These are phyloP conservation scores for Drosophila mimica DNA, from an alignment of 2,888 invertebrate species.

Conservation along the genomic window DNA sequence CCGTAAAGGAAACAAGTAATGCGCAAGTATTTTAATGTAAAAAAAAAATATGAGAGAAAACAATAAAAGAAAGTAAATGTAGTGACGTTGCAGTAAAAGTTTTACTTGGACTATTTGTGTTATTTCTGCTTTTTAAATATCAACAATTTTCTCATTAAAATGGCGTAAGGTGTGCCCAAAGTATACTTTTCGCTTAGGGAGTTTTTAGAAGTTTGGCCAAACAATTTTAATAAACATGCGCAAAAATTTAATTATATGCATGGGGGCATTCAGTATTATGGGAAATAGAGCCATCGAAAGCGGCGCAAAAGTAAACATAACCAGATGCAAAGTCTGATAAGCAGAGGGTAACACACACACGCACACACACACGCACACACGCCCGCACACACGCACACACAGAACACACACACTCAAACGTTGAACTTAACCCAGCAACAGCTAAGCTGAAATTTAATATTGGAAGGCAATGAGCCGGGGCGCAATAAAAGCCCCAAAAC, in stretches of 20 bases:
- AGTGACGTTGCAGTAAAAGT: conserved; percentile 72
- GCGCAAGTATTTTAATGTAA: conserved; percentile 67
- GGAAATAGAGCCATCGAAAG: conserved; percentile 72
- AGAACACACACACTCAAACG: conserved; percentile 13
- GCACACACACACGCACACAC: conserved; percentile 22
- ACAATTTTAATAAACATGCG: conserved; percentile 78
- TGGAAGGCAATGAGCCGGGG: conserved; percentile 77
- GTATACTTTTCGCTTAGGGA: conserved; percentile 25
- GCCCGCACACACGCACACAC: conserved; percentile 14
- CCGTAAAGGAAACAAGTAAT: conserved; percentile 42
- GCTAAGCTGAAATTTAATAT: conserved; percentile 76
- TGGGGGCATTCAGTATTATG: conserved; percentile 70
- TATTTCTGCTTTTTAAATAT: conserved; percentile 1
- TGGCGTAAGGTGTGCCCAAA: conserved; percentile 18
- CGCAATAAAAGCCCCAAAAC: conserved; percentile 72
- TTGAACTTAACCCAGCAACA: conserved; percentile 67
- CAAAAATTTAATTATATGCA: conserved; percentile 78
- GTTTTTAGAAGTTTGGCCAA: conserved; percentile 52
- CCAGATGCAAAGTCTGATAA: conserved; percentile 74
- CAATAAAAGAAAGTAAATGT: conserved; percentile 21
- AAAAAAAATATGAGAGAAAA: neutral
- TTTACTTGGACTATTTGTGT: conserved; percentile 56
- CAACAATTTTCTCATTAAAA: conserved; percentile 65
- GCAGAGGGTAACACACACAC: conserved; percentile 33
- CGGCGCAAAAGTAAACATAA: conserved; percentile 70